Evolutionary conservation across 2,797 vertebrate genomes (phyloP).

Genomic region (Halcyon leucocephala): DNA sequence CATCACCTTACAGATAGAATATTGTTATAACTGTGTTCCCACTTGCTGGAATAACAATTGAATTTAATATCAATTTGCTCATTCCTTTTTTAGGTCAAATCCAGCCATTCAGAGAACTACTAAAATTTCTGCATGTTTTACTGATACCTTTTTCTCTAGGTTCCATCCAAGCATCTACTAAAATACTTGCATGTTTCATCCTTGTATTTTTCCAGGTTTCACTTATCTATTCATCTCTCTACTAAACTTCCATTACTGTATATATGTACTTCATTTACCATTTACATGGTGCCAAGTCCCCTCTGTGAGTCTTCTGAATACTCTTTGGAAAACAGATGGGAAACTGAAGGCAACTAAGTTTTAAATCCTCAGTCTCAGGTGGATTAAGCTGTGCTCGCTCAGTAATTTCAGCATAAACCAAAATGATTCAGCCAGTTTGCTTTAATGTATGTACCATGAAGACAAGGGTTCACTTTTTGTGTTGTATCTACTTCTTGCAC

Average conservation of each 20-base stretch:
- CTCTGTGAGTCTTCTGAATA: not conserved
- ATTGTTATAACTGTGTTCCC: not conserved
- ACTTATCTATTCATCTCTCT: not conserved
- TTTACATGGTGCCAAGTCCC: not conserved
- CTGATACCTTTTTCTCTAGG: constrained; percentile 12
- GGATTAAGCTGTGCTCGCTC: not conserved
- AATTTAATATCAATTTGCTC: constrained; percentile 39
- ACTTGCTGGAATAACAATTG: not conserved
- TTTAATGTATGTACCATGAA: not conserved
- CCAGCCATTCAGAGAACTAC: not conserved
- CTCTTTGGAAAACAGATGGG: not conserved
- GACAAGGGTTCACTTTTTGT: not conserved
- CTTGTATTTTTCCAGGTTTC: not conserved
- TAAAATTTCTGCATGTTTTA: constrained; percentile 20
- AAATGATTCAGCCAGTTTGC: not conserved
- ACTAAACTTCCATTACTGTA: not conserved
- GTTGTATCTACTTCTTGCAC: not conserved
- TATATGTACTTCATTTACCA: not conserved
- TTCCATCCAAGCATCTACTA: constrained; percentile 3
- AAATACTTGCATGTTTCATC: not conserved
- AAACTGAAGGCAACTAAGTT: not conserved
- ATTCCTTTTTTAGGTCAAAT: constrained; percentile 65
- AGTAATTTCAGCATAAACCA: not conserved
- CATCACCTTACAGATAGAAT: not conserved
- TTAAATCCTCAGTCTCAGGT: not conserved